Conservation (phyloP, 2,113 vertebrate genomes). For the Herpailurus yagouaroundi region DNA sequence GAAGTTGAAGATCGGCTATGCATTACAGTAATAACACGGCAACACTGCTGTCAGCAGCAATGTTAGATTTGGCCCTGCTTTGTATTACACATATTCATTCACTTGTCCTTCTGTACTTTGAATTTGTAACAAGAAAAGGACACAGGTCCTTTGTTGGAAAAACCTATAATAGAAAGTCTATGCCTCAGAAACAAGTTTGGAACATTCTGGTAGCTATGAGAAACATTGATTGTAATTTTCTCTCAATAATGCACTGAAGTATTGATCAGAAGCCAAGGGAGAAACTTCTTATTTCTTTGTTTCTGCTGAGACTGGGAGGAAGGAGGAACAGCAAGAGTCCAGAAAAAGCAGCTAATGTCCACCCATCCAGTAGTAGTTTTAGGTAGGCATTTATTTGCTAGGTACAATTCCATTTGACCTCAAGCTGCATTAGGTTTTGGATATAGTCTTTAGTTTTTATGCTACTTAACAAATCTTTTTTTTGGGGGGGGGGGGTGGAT, state of each 20-base stretch:
- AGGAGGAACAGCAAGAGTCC: neutral
- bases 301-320: neutral
- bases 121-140: neutral
- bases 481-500: neutral
- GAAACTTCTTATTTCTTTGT: neutral
- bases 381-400: neutral
- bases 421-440: neutral
- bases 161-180: neutral
- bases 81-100: neutral
- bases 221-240: slow-evolving; percentile 22
- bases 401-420: neutral
- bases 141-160: neutral
- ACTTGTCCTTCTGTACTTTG: neutral
- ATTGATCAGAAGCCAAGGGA: neutral
- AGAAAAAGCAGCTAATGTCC: neutral
- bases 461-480: neutral
- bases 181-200: neutral
- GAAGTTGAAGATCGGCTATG: neutral
- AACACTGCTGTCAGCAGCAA: neutral
- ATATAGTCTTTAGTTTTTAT: slow-evolving; percentile 23
- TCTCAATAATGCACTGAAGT: slow-evolving; percentile 15
- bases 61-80: neutral
- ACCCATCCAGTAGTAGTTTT: neutral
- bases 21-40: neutral
- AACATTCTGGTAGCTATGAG: neutral